These are phyloP conservation scores for Chanos chanos DNA, from an alignment of 2,797 vertebrate species.

Conservation along the genomic window DNA sequence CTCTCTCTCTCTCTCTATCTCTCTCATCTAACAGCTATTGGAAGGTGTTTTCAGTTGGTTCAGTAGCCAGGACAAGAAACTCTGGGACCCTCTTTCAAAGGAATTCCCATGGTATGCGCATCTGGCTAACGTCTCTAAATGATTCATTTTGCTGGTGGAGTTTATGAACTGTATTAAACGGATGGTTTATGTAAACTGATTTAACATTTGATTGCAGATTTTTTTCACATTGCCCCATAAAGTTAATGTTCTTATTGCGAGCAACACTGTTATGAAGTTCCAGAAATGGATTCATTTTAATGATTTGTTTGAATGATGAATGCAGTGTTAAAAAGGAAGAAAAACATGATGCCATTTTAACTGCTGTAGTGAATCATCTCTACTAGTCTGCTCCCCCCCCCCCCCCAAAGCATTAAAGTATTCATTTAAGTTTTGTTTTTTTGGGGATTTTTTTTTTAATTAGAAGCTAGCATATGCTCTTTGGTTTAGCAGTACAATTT, in stretches of 20 bases:
- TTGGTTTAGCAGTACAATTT: too few species aligned
- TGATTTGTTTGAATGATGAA: too few species aligned
- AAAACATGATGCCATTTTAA: too few species aligned
- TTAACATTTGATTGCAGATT: neutral
- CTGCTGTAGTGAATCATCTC: too few species aligned
- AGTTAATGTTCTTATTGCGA: neutral
- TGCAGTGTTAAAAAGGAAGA: too few species aligned
- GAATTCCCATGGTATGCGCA: constrained; percentile 71
- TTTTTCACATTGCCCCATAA: neutral
- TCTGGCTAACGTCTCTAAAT: neutral
- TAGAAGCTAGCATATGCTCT: too few species aligned
- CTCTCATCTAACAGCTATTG: constrained; percentile 66
- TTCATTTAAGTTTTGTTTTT: too few species aligned
- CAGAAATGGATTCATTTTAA: too few species aligned
- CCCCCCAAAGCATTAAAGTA: too few species aligned
- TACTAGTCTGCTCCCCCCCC: too few species aligned
- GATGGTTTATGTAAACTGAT: neutral
- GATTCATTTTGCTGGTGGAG: neutral
- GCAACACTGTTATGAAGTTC: too few species aligned
- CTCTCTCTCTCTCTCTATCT: neutral
- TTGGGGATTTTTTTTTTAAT: too few species aligned
- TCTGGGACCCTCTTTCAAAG: constrained; percentile 69
- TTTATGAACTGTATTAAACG: neutral
- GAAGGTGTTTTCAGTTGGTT: constrained; percentile 80
- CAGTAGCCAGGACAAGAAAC: constrained; percentile 70